Base-by-base conservation (phyloP, 2,888 invertebrate genomes). In the Papilio protenor region DNA sequence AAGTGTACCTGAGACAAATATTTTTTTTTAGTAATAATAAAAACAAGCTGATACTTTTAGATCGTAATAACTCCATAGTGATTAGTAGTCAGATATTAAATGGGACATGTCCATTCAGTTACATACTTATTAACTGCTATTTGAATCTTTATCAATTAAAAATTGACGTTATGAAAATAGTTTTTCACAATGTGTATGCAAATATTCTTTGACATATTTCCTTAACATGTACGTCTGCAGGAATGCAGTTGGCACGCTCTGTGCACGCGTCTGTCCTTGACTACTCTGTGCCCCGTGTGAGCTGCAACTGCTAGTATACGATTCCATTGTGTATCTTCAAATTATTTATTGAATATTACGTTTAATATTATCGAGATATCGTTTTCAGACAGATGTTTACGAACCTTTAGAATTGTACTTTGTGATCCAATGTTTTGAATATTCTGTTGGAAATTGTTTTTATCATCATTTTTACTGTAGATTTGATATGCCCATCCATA, bases 221-320 rank as follows among this genome's bases (percentile, higher is more conserved):
- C 5, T 33, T 33, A 33, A 33, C 27, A 18, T 47, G 55, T 80
- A 76, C 85, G 85, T 85, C 83, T 86, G 82, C 82, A 80, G 80
- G 85, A 85, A 86, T 84, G 80, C 80, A 81, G 79, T 80, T 85
- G 86, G 86, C 84, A 81, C 82, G 82, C 80, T 81, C 80, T 81
- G 84, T 87, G 87, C 84, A 85, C 87, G 85, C 83, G 81, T 77
- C 80, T 81, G 87, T 82, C 87, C 89, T 88, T 88, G 86, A 80
- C 76, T 78, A 80, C 81, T 79, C 33, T 69, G 77, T 77, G 79
- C 33, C 69, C 75, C 49, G 73, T 71, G 79, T 78, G 78, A 40
- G 18, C 3, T 45, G 23, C 21, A 47, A 21, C 66, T 33, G 40
- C 70, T 70, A 21, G 14, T 33, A 1, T 61, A 23, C 61, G 61